These are phyloP conservation scores for Pyrrhura leucotis DNA, from an alignment of 2,797 vertebrate genomes.

Conservation along the genomic window DNA sequence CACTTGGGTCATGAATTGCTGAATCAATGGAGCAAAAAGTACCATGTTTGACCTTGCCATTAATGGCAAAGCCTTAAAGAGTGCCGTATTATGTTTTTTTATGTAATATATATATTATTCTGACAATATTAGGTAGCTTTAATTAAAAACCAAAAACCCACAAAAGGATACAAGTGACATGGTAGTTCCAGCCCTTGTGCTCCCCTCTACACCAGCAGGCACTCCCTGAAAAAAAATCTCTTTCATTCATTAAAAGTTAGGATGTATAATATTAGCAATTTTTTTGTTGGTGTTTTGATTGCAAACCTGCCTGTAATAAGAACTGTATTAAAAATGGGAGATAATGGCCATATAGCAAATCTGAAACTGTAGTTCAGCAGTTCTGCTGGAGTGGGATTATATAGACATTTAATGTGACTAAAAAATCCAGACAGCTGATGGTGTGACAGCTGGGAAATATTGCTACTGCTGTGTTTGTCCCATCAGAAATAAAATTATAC, in stretches of 20 bases:
- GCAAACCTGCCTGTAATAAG: neutral
- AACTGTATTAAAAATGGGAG: slow-evolving; percentile 37
- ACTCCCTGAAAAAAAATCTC: neutral
- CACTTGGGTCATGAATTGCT: slow-evolving; percentile 53
- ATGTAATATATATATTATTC: neutral
- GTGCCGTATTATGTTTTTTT: slow-evolving; percentile 7
- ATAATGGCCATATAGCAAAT: neutral
- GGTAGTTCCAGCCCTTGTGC: neutral
- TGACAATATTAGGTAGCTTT: neutral
- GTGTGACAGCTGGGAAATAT: neutral
- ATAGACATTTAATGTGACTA: neutral
- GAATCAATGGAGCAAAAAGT: slow-evolving; percentile 74
- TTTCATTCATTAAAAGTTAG: neutral
- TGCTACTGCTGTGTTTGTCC: neutral
- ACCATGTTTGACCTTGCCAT: slow-evolving; percentile 69
- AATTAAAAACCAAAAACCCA: neutral
- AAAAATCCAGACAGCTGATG: neutral
- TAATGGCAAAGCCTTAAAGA: slow-evolving; percentile 62
- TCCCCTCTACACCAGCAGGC: neutral
- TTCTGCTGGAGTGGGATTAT: neutral
- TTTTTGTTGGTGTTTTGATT: slow-evolving; percentile 39
- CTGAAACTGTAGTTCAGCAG: neutral
- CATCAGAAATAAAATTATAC: neutral
- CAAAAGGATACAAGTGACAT: neutral
- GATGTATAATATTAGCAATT: neutral